A percentile compares a stretch with the other conserved stretches of the same genome.
Evolutionary conservation across 2,113 vertebrate species (phyloP).

Genomic region (Lanius collurio): DNA sequence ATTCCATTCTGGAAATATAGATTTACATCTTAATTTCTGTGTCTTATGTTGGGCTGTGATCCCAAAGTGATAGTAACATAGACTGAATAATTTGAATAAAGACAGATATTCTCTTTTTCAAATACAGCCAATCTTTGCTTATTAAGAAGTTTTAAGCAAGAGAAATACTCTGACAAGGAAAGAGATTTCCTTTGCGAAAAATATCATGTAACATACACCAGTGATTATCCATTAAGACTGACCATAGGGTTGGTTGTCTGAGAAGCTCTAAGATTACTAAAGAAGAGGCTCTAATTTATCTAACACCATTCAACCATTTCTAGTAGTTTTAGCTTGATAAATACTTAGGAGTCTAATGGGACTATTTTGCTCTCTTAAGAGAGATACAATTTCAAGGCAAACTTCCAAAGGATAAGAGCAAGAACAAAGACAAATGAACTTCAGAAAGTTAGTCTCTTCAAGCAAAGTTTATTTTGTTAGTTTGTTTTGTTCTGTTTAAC

Average conservation of each 20-base stretch:
- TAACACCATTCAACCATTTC: not conserved
- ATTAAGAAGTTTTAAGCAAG: not conserved
- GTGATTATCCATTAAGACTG: not conserved
- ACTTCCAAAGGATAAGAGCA: not conserved
- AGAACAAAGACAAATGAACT: not conserved
- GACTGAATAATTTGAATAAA: not conserved
- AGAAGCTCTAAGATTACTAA: not conserved
- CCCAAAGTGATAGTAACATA: not conserved
- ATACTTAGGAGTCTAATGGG: not conserved
- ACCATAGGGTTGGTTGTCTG: not conserved
- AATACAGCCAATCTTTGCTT: not conserved
- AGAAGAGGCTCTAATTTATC: not conserved
- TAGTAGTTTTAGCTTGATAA: not conserved
- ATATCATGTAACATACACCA: not conserved
- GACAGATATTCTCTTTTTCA: not conserved
- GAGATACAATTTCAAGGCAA: not conserved
- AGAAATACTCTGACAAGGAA: not conserved
- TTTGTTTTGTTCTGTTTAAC: not conserved
- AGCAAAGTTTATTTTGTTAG: not conserved
- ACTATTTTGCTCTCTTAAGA: not conserved
- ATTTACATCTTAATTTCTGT: not conserved
- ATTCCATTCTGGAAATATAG: not conserved
- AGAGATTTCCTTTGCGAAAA: not conserved
- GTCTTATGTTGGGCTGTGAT: not conserved
- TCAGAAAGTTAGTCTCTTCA: not conserved